A percentile compares a stretch with the other conserved stretches of the same genome.
These are phyloP conservation scores for Nymphicus hollandicus DNA, from an alignment of 2,113 vertebrate species.

Conservation along the genomic window DNA sequence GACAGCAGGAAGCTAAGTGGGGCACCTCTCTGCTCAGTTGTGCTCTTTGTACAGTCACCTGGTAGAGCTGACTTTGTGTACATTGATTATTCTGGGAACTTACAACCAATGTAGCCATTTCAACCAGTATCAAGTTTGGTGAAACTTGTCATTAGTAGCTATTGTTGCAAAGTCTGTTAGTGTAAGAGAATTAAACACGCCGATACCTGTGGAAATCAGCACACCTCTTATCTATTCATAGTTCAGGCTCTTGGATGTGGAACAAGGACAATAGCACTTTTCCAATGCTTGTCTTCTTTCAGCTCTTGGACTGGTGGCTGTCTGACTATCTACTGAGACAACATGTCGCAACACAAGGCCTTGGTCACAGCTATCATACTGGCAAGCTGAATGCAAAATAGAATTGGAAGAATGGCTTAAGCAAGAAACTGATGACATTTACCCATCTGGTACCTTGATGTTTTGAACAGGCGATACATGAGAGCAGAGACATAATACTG, in stretches of 20 bases:
- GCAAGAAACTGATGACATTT: not conserved
- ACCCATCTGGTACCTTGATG: not conserved
- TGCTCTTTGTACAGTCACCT: not conserved
- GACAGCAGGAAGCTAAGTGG: not conserved
- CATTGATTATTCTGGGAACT: rapidly evolving
- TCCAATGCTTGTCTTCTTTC: not conserved
- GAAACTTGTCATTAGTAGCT: not conserved
- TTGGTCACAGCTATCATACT: not conserved
- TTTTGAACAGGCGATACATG: not conserved
- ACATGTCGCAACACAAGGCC: not conserved
- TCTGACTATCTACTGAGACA: not conserved
- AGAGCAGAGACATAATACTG: not conserved
- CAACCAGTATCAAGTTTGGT: not conserved
- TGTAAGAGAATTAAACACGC: not conserved
- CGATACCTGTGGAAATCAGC: rapidly evolving
- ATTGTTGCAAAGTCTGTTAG: not conserved
- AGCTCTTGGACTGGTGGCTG: not conserved
- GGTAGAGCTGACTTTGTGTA: not conserved
- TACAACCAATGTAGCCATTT: rapidly evolving
- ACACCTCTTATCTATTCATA: not conserved
- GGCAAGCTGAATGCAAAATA: not conserved
- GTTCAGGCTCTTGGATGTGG: rapidly evolving
- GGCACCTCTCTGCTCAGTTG: rapidly evolving
- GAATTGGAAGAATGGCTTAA: not conserved
- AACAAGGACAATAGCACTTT: not conserved